Conservation (phyloP, 2,113 vertebrate species). For the Bombycilla garrulus region DNA sequence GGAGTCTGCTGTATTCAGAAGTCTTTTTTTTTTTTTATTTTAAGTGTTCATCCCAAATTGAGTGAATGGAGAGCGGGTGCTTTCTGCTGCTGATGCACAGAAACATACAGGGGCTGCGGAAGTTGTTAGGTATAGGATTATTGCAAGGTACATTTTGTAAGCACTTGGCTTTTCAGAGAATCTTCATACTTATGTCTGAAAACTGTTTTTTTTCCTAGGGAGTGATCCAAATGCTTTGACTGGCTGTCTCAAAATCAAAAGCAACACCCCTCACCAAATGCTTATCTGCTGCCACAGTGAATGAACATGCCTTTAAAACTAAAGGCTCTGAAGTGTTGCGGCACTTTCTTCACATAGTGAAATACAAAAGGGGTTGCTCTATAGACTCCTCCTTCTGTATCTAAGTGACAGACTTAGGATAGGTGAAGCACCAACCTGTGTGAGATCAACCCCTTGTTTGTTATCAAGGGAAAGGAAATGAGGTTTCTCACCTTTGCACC, state of each 20-base stretch:
- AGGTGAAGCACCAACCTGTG: neutral
- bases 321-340: neutral
- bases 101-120: neutral
- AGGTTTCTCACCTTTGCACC: neutral
- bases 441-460: accelerated
- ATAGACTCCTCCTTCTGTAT: neutral
- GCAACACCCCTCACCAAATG: neutral
- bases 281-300: neutral
- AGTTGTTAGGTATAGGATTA: neutral
- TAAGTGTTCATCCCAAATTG: neutral
- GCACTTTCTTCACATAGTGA: neutral
- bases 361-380: neutral
- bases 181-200: neutral
- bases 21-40: neutral
- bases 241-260: neutral
- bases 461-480: neutral
- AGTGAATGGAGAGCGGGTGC: neutral
- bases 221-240: neutral
- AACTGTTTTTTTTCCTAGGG: neutral
- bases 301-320: neutral
- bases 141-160: neutral
- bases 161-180: neutral
- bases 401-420: neutral
- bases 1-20: neutral
- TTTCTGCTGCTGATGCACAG: neutral